Conservation (phyloP, 2,113 vertebrate genomes). For the Anguilla rostrata region DNA sequence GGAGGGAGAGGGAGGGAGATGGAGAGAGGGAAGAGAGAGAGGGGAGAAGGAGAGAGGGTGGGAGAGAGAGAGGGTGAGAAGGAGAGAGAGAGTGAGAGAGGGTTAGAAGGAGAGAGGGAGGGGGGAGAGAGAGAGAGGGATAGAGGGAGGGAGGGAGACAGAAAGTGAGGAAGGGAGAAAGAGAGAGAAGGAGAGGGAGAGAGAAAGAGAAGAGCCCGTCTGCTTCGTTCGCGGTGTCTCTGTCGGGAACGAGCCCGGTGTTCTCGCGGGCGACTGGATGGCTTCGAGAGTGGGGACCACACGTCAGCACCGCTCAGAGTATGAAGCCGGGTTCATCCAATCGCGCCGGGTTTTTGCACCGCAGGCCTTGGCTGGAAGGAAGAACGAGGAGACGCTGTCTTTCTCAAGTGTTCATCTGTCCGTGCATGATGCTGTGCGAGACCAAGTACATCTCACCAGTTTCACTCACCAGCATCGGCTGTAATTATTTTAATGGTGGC, state of each 20-base stretch:
- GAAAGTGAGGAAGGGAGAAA: too few relatives aligned
- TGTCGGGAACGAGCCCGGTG: background rate
- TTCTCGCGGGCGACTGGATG: background rate
- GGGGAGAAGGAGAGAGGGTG: too few relatives aligned
- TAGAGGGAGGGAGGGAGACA: too few relatives aligned
- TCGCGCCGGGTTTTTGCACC: background rate
- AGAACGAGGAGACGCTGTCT: background rate
- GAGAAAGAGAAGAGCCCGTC: too few relatives aligned
- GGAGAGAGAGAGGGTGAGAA: too few relatives aligned
- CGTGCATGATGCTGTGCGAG: background rate
- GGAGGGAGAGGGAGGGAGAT: too few relatives aligned
- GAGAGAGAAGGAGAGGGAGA: too few relatives aligned
- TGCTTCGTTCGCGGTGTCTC: background rate
- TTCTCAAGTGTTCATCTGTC: background rate
- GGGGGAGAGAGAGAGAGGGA: too few relatives aligned
- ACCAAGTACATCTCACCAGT: background rate
- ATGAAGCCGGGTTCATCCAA: background rate
- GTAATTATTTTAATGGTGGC: background rate
- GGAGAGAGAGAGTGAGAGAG: too few relatives aligned
- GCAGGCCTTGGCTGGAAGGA: background rate
- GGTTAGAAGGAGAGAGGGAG: too few relatives aligned
- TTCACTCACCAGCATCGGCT: background rate
- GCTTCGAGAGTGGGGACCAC: background rate
- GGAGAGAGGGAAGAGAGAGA: too few relatives aligned
- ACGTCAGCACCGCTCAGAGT: background rate